Base-by-base conservation (phyloP, 2,113 vertebrate genomes). In the Macquaria ambigua region DNA sequence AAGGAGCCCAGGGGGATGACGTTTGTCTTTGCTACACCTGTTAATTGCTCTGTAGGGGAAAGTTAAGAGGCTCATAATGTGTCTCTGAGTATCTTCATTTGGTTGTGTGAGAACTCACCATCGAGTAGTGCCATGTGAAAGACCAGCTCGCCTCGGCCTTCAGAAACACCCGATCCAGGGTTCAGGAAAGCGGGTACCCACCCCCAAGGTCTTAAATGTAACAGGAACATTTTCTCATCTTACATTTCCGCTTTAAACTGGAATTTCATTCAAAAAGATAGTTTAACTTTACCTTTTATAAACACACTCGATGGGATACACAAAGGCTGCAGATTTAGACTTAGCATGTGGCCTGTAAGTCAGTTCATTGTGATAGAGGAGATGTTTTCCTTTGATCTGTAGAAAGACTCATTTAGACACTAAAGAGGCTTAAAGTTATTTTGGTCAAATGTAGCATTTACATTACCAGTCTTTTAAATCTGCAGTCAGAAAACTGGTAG, bases 41-140 rank as follows among this genome's bases (percentile, higher is more conserved):
- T 93, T 46, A 96, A 83, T 4, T 94, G 82, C 67, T 90, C 96
- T 96, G 86, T 1, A 63, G 28, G 18, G 6, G 50, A 23, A 55
- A n/a, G 16, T 7, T 15, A 52, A 79, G 28, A 0, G 1, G 58
- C 3, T 62, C 31, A 21, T 52, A 53, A 3, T 8, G 2, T 0
- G 31, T 1, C 0, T 64, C 21, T 14, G 6, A n/a, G 28, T 4
- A 8, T 3, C 5, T 2, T 0, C 0, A 1, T n/a, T 56, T 23
- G 3, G 6, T 7, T 63, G 6, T 1, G 23, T 1, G 2, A 69
- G 11, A 34, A 77, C 82, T 90, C 74, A 96, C 96, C 87, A 69
- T 94, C 94, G 20, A 96, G 91, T 9, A 96, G 88, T 0, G 79
- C 90, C 94, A 96, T 93, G 67, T 93, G 88, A 82, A 96, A 96